Conservation (phyloP, 2,797 vertebrate genomes). For the Crax fasciolata region DNA sequence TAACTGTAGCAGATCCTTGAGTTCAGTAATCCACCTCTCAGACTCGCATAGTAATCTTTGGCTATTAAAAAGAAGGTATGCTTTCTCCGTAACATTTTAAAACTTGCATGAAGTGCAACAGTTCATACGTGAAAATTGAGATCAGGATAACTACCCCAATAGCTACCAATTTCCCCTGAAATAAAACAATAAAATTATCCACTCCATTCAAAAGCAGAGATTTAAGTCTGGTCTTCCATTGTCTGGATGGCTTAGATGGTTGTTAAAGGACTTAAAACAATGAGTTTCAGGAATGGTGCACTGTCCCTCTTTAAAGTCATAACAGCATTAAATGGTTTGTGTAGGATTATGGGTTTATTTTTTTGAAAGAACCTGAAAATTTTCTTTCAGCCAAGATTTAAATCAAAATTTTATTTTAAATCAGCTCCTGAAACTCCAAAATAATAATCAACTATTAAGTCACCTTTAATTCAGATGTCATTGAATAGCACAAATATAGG, state of each 20-base stretch:
- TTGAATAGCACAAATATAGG: background rate
- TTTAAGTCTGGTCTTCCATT: accelerated
- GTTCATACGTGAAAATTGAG: background rate
- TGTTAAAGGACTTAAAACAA: background rate
- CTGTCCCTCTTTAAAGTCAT: background rate
- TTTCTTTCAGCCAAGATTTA: background rate
- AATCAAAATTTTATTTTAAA: background rate
- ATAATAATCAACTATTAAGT: background rate
- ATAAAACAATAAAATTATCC: background rate
- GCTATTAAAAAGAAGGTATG: background rate
- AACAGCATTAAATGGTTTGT: accelerated
- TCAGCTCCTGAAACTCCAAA: background rate
- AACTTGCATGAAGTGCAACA: accelerated
- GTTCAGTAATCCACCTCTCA: background rate
- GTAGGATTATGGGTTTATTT: background rate
- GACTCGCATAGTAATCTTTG: background rate
- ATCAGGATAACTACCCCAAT: background rate
- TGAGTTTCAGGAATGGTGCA: background rate
- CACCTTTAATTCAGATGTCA: background rate
- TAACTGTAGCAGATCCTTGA: background rate
- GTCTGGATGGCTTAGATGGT: background rate
- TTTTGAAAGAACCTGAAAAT: background rate
- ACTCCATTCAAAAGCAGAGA: background rate
- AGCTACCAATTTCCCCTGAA: background rate
- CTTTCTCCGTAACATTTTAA: background rate